A percentile compares a stretch with the other conserved stretches of the same genome.
phyloP scores from a whole-genome alignment of 2,113 vertebrate genomes.

The Hyperopisus bebe region DNA sequence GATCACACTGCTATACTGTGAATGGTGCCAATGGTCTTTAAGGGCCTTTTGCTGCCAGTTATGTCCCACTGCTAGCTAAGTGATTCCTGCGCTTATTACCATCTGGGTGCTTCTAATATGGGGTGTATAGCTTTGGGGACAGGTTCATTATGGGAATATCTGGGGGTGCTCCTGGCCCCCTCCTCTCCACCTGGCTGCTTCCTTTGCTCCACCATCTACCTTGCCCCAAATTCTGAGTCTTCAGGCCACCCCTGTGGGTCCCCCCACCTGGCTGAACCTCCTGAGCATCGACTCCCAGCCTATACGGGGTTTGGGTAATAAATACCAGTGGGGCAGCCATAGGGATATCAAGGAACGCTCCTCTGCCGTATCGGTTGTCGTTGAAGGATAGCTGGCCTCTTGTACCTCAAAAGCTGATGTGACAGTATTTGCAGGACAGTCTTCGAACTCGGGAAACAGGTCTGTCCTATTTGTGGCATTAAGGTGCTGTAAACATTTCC shows the following conservation, averaged over 20 bases:
- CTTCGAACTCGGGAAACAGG: background rate
- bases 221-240: background rate
- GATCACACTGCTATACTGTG: background rate
- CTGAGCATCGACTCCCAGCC: background rate
- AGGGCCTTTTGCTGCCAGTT: background rate
- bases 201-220: background rate
- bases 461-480: background rate
- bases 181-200: background rate
- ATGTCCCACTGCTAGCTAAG: background rate
- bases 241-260: background rate
- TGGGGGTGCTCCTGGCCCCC: background rate
- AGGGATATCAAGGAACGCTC: background rate
- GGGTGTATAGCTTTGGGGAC: background rate
- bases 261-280: background rate
- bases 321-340: background rate
- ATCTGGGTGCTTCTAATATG: background rate
- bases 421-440: background rate
- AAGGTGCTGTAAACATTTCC: background rate
- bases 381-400: background rate
- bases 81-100: background rate
- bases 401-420: background rate
- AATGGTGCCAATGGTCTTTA: background rate
- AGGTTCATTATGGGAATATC: background rate
- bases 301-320: background rate
- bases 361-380: background rate